phyloP scores from a whole-genome alignment of 1,140 invertebrate species.

The Nautilus pompilius region DNA sequence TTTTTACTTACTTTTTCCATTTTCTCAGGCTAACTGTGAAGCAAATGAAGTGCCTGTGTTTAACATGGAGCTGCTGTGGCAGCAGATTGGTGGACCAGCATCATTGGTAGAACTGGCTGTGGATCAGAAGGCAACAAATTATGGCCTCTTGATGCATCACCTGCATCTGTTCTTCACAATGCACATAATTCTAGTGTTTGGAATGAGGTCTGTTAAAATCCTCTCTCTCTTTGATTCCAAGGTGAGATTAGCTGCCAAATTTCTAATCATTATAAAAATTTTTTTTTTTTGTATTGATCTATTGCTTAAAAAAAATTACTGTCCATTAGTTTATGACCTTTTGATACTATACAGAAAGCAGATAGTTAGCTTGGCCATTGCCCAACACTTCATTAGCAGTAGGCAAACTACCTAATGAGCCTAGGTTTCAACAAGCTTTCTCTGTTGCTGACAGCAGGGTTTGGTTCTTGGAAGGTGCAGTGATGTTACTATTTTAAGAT shows the following conservation, averaged over 20 bases:
- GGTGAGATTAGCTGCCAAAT: no score
- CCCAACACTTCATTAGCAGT: no score
- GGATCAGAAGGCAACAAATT: conserved; percentile 71
- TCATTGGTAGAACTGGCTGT: conserved; percentile 72
- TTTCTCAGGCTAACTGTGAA: conserved; percentile 53
- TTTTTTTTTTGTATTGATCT: conserved; percentile 11
- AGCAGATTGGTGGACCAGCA: conserved; percentile 43
- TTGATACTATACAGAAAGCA: no score
- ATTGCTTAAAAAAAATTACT: no score
- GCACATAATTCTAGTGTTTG: conserved; percentile 75
- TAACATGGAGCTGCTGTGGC: conserved; percentile 55
- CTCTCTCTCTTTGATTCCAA: conserved; percentile 73
- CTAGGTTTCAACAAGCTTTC: no score
- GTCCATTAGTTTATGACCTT: no score
- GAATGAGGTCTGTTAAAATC: conserved; percentile 71
- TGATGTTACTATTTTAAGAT: no score
- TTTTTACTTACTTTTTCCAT: no score
- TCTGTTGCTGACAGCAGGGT: no score
- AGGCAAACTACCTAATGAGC: no score
- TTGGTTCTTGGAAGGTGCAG: no score
- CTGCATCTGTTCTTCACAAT: conserved; percentile 73
- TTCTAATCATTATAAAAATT: background rate
- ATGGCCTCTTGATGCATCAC: conserved; percentile 74
- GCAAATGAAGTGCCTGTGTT: conserved; percentile 50
- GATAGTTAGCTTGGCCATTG: no score